Base-by-base conservation (phyloP, 1,140 invertebrate species). In the Pseudomyrmex sp. region DNA sequence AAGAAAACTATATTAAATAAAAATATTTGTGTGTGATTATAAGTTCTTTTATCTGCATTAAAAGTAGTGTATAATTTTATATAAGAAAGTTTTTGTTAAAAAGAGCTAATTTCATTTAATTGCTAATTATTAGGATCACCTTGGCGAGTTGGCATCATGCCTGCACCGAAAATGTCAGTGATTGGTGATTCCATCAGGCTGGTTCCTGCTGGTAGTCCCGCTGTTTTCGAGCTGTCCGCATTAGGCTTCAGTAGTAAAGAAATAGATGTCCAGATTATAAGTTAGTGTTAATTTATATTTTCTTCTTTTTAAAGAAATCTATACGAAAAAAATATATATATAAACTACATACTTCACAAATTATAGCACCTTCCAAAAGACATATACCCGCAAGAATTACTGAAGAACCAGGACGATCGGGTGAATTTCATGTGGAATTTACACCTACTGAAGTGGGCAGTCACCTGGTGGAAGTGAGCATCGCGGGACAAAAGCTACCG, bases 391-490 rank as follows among this genome's bases (percentile, higher is more conserved):
- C 96, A 4, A 95, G 96, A 88, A 96, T 97, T 74, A 94, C 97
- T 79, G 96, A 97, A 92, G 96, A 97, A 86, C 96, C 97, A 85
- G 96, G 95, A 90, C 95, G 97, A 62, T 95, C 96, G 65, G 97
- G 97, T 84, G 96, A 97, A 68, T 98, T 97, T 94, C 96, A 96
- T 70, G 97, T 99, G 50, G 98, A 99, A 93, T 99, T 99, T 93
- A 97, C 97, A 52, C 98, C 98, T 12, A 96, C 96, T 61, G 98
- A 99, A 95, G 98, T 99, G 84, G 98, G 98, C 89, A 98, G 97
- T 85, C 98, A 98, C 92, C 95, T 98, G 46, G 97, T 99, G 85
- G 98, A 99, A 94, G 97, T 98, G 87, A 96, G 96, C 84, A 97
- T 98, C 72, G 97, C 96, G 85, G 98, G 98, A 83, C 97, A 97